Evolutionary conservation across 2,797 vertebrate species (phyloP).

Genomic region (Phyllotis vaccarum): DNA sequence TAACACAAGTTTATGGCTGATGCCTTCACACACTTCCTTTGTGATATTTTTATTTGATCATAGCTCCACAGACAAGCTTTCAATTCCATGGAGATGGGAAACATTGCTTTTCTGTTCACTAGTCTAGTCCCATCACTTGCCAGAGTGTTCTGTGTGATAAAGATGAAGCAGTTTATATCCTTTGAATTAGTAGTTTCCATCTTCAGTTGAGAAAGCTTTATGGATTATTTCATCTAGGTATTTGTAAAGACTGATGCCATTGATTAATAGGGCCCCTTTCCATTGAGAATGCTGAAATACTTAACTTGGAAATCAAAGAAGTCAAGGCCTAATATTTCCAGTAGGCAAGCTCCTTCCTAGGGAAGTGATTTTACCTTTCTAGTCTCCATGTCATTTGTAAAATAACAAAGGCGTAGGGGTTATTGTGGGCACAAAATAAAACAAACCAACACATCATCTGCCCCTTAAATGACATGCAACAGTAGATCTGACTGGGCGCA

Average conservation of each 20-base stretch:
- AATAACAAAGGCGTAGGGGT: not conserved
- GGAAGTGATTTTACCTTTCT: not conserved
- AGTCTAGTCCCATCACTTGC: not conserved
- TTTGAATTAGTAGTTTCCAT: not conserved
- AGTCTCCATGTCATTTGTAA: not conserved
- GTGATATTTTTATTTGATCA: not conserved
- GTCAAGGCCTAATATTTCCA: constrained; percentile 24
- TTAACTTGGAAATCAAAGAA: not conserved
- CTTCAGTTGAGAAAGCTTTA: not conserved
- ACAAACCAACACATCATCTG: not conserved
- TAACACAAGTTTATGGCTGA: not conserved
- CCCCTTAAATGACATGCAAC: not conserved
- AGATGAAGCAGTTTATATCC: not conserved
- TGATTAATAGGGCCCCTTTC: not conserved
- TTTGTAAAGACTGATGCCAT: not conserved
- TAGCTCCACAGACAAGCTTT: not conserved
- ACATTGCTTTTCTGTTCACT: not conserved
- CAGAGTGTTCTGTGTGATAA: not conserved
- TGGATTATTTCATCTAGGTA: not conserved
- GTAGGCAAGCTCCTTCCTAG: not conserved
- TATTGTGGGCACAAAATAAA: constrained; percentile 11
- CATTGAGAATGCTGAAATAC: not conserved
- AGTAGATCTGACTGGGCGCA: not conserved
- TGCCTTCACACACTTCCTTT: not conserved
- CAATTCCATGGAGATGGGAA: not conserved